Evolutionary conservation across 2,113 vertebrate species (phyloP).

Genomic region (Garra rufa): DNA sequence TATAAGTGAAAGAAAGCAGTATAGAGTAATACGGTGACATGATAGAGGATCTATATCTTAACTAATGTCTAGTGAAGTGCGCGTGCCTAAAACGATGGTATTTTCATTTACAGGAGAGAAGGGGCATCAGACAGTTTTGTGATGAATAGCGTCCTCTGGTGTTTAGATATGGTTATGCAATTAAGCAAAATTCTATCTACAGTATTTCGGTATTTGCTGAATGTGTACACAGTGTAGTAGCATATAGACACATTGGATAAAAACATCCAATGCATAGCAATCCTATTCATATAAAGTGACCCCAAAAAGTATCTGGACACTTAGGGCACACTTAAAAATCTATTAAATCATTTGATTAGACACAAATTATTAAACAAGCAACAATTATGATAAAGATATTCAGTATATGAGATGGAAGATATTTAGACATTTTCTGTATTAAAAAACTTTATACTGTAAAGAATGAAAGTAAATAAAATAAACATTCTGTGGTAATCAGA

Average conservation of each 20-base stretch:
- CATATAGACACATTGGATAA: neutral
- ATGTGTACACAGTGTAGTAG: neutral
- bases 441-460: neutral
- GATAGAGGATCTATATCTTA: neutral
- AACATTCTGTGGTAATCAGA: neutral
- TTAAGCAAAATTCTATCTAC: neutral
- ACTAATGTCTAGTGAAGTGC: neutral
- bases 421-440: neutral
- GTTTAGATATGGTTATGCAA: constrained; percentile 10
- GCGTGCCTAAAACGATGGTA: neutral
- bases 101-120: neutral
- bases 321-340: neutral
- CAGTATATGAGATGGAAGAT: no score
- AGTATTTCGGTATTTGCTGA: neutral
- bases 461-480: neutral
- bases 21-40: neutral
- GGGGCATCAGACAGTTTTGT: neutral
- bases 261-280: neutral
- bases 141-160: constrained; percentile 30
- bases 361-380: neutral
- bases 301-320: neutral
- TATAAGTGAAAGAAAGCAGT: neutral
- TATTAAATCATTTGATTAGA: neutral
- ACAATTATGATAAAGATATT: neutral
- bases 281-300: neutral